A percentile compares a stretch with the other conserved stretches of the same genome.
Conservation (phyloP, 2,113 vertebrate species). For the Passer domesticus region DNA sequence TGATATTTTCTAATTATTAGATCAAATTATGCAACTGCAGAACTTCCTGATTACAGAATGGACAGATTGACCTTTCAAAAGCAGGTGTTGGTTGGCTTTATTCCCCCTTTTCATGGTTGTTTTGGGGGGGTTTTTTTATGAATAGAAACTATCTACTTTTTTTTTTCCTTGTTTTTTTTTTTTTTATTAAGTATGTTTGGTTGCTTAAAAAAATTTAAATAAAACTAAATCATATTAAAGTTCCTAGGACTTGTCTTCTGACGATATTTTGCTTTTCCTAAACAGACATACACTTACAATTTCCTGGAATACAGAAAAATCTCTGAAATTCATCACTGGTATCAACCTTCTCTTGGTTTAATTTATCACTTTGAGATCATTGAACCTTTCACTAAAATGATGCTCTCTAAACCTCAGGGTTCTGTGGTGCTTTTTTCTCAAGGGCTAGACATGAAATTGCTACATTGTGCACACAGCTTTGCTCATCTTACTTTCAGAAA, state of each 20-base stretch:
- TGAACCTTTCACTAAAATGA: neutral
- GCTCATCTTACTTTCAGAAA: neutral
- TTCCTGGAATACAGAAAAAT: neutral
- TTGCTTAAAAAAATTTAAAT: neutral
- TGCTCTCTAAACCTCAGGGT: neutral
- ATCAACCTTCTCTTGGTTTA: neutral
- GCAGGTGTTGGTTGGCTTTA: neutral
- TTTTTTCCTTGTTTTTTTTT: neutral
- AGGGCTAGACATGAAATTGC: neutral
- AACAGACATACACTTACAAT: neutral
- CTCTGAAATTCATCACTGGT: neutral
- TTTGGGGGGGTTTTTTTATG: rapidly evolving
- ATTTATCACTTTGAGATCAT: neutral
- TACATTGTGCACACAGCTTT: neutral
- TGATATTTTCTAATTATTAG: neutral
- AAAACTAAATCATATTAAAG: neutral
- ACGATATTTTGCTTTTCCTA: neutral
- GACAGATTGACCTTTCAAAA: neutral
- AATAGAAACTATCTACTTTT: neutral
- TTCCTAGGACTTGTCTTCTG: neutral
- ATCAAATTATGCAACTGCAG: neutral
- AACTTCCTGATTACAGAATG: neutral
- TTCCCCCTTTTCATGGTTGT: neutral
- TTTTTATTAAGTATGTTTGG: rapidly evolving
- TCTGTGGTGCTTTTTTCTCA: neutral